phyloP scores from a whole-genome alignment of 2,888 invertebrate genomes.

The Drosophila vallismaia region DNA sequence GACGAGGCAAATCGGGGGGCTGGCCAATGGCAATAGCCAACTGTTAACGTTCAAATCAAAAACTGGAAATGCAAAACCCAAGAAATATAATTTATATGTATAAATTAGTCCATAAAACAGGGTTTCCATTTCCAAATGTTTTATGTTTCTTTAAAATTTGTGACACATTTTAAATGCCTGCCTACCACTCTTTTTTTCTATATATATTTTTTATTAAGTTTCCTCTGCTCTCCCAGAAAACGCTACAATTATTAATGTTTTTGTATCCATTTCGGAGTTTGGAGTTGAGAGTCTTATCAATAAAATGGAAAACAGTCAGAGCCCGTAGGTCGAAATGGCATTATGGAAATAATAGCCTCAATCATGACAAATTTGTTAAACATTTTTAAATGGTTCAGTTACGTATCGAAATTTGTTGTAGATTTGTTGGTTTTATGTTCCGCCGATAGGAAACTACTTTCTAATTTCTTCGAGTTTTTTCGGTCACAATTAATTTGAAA shows the following conservation, averaged over 20 bases:
- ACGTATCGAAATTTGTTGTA: constrained; percentile 25
- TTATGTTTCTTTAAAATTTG: constrained; percentile 1
- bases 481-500: background rate
- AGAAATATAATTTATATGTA: constrained; percentile 58
- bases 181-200: constrained; percentile 6
- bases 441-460: constrained; percentile 17
- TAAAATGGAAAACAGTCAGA: constrained; percentile 27
- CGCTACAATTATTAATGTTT: constrained; percentile 25
- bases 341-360: constrained; percentile 22
- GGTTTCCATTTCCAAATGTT: constrained; percentile 3
- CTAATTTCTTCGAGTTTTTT: constrained; percentile 14
- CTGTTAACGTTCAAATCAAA: constrained; percentile 39
- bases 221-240: background rate
- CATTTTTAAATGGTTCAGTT: constrained; percentile 67
- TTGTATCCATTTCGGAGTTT: constrained; percentile 8
- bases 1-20: background rate
- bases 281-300: constrained; percentile 14
- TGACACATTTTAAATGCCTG: constrained; percentile 4
- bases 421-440: constrained; percentile 22
- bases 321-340: background rate
- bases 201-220: background rate
- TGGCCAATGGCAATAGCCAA: constrained; percentile 25
- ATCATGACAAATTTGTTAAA: constrained; percentile 72
- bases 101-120: constrained; percentile 13
- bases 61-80: constrained; percentile 62